Conservation (phyloP, 2,888 invertebrate genomes). For the Chloroclysta siterata region DNA sequence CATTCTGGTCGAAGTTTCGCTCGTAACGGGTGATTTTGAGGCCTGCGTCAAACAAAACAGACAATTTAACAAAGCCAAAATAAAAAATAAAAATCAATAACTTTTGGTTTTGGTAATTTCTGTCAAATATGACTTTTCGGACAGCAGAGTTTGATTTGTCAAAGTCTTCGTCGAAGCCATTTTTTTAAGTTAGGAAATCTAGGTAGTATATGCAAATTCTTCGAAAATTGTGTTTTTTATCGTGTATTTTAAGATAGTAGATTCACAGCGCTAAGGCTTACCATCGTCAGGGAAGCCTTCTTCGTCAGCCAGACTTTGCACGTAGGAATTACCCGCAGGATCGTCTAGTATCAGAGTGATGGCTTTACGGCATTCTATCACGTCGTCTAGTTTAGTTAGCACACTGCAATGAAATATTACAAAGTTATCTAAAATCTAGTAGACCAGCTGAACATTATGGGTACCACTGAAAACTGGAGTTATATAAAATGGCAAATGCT, state of each 20-base stretch:
- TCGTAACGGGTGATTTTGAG: slow-evolving; percentile 92
- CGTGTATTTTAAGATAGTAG: no score
- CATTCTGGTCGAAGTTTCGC: slow-evolving; percentile 95
- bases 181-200: no score
- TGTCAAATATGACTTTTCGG: no score
- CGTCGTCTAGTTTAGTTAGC: slow-evolving; percentile 87
- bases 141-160: no score
- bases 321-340: slow-evolving; percentile 98
- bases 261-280: not conserved
- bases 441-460: no score
- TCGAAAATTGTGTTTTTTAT: no score
- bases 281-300: slow-evolving; percentile 84
- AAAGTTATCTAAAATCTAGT: no score
- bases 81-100: slow-evolving; percentile 5
- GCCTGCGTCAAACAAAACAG: slow-evolving; percentile 55
- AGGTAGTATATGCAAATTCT: no score
- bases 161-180: no score
- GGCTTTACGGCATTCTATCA: slow-evolving; percentile 85
- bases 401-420: slow-evolving; percentile 77
- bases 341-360: slow-evolving; percentile 95
- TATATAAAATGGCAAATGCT: no score
- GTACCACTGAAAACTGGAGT: no score
- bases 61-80: not conserved
- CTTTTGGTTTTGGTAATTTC: no score
- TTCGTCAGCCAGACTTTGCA: slow-evolving; percentile 92